Evolutionary conservation across 2,113 vertebrate species (phyloP).

Genomic region (Boulengeromyrus knoepffleri): DNA sequence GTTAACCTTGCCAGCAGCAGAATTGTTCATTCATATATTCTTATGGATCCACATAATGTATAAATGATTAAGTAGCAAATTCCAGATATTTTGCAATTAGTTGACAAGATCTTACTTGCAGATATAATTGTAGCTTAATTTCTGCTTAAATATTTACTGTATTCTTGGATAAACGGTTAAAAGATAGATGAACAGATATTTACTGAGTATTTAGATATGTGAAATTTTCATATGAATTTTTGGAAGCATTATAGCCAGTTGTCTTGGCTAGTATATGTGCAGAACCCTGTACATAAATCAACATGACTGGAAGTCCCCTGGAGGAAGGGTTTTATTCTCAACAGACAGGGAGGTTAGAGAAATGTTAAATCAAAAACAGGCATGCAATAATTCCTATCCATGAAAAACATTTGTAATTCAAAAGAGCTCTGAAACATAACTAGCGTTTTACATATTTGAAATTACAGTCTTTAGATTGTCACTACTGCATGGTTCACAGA

Average conservation of each 20-base stretch:
- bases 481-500: not conserved
- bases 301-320: not conserved
- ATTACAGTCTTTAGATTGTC: not conserved
- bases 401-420: not conserved
- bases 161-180: not conserved
- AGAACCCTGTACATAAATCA: not conserved
- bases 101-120: not conserved
- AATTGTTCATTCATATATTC: not conserved
- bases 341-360: not conserved
- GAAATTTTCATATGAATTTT: not conserved
- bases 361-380: not conserved
- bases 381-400: not conserved
- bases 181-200: not conserved
- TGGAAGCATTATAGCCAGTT: not conserved
- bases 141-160: not conserved
- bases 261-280: not conserved
- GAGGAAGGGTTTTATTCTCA: not conserved
- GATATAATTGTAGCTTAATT: not conserved
- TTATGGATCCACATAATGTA: not conserved
- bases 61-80: not conserved
- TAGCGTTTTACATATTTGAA: not conserved
- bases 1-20: not conserved
- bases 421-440: not conserved
- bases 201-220: not conserved
- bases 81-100: not conserved